A percentile compares a stretch with the other conserved stretches of the same genome.
These are phyloP conservation scores for Drosophila setosimentum DNA, from an alignment of 2,888 invertebrate genomes.

Conservation along the genomic window DNA sequence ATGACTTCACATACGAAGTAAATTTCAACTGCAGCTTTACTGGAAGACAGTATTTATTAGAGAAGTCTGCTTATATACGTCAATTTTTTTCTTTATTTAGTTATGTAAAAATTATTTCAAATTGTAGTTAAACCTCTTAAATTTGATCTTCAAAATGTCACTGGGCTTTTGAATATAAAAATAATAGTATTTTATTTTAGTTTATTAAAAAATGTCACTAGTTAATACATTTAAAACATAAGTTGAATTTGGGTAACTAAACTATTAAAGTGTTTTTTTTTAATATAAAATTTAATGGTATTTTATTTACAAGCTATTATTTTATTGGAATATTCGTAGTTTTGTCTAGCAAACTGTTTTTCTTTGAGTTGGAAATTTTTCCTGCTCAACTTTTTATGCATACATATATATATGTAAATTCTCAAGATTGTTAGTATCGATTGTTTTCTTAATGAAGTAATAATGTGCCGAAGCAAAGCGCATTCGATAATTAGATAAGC, in stretches of 20 bases:
- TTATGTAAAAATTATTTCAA: no score
- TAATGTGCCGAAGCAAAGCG: not conserved
- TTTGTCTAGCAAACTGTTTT: not conserved
- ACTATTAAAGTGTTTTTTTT: not conserved
- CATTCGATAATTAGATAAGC: constrained; percentile 22
- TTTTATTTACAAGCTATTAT: not conserved
- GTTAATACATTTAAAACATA: not conserved
- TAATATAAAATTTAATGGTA: not conserved
- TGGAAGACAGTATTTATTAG: not conserved
- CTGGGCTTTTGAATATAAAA: not conserved
- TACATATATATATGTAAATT: not conserved
- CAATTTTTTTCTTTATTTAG: not conserved
- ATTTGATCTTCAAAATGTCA: no score
- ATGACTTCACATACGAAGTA: no score
- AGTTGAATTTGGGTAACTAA: not conserved
- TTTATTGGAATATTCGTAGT: not conserved
- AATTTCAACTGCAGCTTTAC: no score
- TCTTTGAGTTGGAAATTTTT: not conserved
- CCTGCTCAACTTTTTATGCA: not conserved
- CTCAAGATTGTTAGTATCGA: not conserved
- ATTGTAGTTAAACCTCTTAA: no score
- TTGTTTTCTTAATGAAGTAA: not conserved
- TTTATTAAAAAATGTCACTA: not conserved
- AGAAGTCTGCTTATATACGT: not conserved
- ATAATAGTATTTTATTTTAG: not conserved